These are phyloP conservation scores for Vanacampus margaritifer DNA, from an alignment of 2,113 vertebrate genomes.

Conservation along the genomic window DNA sequence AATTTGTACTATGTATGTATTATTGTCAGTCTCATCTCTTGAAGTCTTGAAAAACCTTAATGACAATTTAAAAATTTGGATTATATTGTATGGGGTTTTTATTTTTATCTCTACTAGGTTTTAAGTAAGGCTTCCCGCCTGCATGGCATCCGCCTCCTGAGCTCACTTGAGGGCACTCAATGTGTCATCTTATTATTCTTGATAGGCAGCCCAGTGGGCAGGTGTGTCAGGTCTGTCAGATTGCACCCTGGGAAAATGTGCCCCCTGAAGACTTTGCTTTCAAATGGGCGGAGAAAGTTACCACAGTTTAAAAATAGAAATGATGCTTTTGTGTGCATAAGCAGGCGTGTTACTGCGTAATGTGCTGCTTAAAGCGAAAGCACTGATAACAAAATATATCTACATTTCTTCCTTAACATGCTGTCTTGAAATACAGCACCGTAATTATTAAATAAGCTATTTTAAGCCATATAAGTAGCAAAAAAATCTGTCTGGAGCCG, in stretches of 20 bases:
- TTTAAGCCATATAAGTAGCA: too few relatives aligned
- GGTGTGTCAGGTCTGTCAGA: slow-evolving; percentile 49
- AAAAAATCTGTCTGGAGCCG: too few relatives aligned
- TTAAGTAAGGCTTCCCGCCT: slow-evolving; percentile 1
- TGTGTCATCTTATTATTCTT: slow-evolving; percentile 43
- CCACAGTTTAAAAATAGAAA: slow-evolving; percentile 29
- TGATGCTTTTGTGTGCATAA: not conserved
- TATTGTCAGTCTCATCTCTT: too few relatives aligned
- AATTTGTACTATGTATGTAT: too few relatives aligned
- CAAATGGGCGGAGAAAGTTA: slow-evolving; percentile 23
- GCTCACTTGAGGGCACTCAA: slow-evolving; percentile 22
- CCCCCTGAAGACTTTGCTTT: slow-evolving; percentile 17
- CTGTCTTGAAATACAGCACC: not conserved
- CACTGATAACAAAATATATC: not conserved
- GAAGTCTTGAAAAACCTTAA: too few relatives aligned
- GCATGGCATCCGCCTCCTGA: slow-evolving; percentile 4
- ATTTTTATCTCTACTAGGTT: not conserved
- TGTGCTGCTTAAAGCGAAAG: not conserved
- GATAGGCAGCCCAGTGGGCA: slow-evolving; percentile 42
- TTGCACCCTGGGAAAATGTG: slow-evolving; percentile 28
- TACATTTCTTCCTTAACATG: not conserved
- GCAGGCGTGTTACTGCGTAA: not conserved
- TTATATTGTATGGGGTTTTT: not conserved
- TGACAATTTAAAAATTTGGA: not conserved
- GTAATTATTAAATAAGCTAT: not conserved